Conservation (phyloP, 2,797 vertebrate species). For the Oophaga sylvatica region DNA sequence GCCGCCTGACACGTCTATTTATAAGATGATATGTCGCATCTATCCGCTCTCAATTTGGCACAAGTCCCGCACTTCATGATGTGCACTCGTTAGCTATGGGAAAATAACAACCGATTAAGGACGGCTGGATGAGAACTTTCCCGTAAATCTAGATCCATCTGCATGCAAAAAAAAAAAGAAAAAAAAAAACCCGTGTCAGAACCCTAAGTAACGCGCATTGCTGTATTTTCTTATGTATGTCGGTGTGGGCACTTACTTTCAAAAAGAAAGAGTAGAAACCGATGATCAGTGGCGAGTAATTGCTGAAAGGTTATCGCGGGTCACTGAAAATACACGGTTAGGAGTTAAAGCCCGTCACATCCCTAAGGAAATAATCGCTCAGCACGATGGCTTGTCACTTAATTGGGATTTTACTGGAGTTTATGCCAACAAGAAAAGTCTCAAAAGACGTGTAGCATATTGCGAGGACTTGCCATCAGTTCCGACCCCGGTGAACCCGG, state of each 20-base stretch:
- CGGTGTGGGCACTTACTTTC: background rate
- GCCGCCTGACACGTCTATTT: conserved; percentile 53
- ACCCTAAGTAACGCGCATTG: background rate
- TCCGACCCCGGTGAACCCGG: background rate
- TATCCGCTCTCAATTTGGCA: conserved; percentile 23
- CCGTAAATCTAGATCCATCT: background rate
- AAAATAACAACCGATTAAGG: conserved; percentile 43
- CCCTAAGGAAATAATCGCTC: background rate
- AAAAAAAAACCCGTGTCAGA: background rate
- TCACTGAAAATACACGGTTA: background rate
- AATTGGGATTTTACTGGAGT: background rate
- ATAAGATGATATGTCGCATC: conserved; percentile 40
- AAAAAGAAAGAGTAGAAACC: background rate
- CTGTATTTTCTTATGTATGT: background rate
- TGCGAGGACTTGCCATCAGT: background rate
- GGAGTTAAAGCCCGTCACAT: background rate
- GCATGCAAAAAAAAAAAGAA: background rate
- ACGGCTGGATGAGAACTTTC: background rate
- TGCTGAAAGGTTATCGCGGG: background rate
- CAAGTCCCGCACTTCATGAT: conserved; percentile 29
- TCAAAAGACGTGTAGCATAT: background rate
- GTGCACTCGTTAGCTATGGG: conserved; percentile 28
- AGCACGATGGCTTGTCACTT: background rate
- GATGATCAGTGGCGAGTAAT: background rate
- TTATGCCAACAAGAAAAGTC: background rate